Evolutionary conservation across 2,888 invertebrate genomes (phyloP).

Genomic region (Caenorhabditis virilis): DNA sequence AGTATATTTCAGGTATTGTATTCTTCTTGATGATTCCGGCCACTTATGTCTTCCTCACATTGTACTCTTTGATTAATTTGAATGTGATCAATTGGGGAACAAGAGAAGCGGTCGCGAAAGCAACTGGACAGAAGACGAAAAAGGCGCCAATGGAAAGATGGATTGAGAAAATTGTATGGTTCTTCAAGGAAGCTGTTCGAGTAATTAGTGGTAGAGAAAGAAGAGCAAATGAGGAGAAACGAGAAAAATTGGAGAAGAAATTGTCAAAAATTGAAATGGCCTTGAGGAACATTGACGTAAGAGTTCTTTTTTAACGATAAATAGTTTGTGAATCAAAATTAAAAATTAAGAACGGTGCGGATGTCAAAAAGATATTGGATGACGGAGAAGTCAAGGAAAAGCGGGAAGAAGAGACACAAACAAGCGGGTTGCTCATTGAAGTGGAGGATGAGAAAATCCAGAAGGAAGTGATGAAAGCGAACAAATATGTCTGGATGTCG

Average conservation of each 20-base stretch:
- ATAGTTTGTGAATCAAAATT: no score
- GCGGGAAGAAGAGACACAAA: conserved; percentile 23
- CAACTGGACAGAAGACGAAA: conserved; percentile 56
- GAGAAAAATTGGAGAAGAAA: conserved; percentile 36
- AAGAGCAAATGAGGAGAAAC: conserved; percentile 28
- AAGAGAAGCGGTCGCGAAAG: conserved; percentile 76
- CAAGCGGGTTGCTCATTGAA: conserved; percentile 1
- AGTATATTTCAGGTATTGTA: no score
- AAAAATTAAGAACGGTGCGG: conserved; percentile 28
- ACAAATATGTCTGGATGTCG: conserved; percentile 59
- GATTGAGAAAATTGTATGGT: conserved; percentile 9
- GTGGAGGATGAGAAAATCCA: conserved; percentile 8
- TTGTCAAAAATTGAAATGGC: conserved; percentile 38
- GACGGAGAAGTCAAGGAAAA: conserved; percentile 18
- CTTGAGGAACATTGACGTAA: conserved; percentile 18
- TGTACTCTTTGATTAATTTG: conserved; percentile 89
- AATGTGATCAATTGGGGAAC: conserved; percentile 95
- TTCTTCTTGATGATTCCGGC: conserved; percentile 91
- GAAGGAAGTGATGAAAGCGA: conserved; percentile 23
- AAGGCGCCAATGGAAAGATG: conserved; percentile 36
- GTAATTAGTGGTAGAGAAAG: conserved; percentile 16
- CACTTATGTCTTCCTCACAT: conserved; percentile 89
- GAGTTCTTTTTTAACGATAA: no score
- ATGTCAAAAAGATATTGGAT: conserved; percentile 31
- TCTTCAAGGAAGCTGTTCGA: conserved; percentile 13